Evolutionary conservation across 2,797 vertebrate species (phyloP), one percentile per base, ranked within the genome.

Genomic region (Clamator glandarius): DNA sequence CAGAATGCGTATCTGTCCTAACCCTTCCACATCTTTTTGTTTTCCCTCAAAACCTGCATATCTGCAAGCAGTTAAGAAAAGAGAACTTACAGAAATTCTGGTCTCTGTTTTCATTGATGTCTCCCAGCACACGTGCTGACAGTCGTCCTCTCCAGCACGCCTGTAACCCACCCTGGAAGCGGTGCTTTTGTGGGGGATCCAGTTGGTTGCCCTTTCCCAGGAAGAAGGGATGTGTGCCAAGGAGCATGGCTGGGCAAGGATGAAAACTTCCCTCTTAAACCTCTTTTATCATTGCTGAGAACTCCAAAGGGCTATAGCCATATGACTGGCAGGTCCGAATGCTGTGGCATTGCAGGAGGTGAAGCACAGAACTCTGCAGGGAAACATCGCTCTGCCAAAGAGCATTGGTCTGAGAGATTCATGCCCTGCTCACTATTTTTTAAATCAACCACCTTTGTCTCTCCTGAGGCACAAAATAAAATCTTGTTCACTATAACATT

Each of bases 201-300:
- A 94, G 72, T 54, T 96, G 92, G 78, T 92, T 80, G 82, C 79
- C 26, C 31, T 92, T 85, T 51, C 31, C 29, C 58, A 48, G 73
- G 76, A 94, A 28, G 87, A 87, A 93, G 54, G 46, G 58, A 76
- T 5, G 24, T 31, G 36, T 78, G 94, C 94, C 92, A 96, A 93
- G 68, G 66, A 95, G 46, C 2, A 0, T 0, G 10, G 73, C 54
- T 0, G 0, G 54, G 46, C 48, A 85, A 91, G 68, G 50, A 72
- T 87, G 58, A 84, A 89, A 95, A 63, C 33, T 26, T 91, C 51
- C 33, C 35, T 79, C 44, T 84, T 31, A 92, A 90, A 41, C 42
- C 31, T 84, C 90, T 94, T 90, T 86, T 86, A 13, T 81, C 74
- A 13, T 19, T 70, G 86, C 28, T 41, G 62, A 86, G 46, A 51